These are phyloP conservation scores for Nannoperca obscura DNA, from an alignment of 2,797 vertebrate genomes.

Conservation along the genomic window DNA sequence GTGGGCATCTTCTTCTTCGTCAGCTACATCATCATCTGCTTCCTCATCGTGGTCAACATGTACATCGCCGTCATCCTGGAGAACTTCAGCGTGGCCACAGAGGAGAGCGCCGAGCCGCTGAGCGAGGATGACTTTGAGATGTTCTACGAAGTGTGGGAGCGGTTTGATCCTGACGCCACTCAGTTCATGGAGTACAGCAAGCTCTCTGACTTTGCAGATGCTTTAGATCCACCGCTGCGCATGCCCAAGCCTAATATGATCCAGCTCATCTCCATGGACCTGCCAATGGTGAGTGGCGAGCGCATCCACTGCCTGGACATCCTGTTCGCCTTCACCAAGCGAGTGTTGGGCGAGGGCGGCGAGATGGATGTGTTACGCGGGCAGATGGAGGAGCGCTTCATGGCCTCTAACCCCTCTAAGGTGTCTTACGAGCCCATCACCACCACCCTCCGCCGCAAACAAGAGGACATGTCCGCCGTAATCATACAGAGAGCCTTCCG, in stretches of 20 bases:
- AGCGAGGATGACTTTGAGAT: conserved; percentile 98
- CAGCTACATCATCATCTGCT: conserved; percentile 98
- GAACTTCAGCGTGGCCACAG: conserved; percentile 97
- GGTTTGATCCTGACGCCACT: conserved; percentile 94
- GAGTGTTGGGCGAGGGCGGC: conserved; percentile 93
- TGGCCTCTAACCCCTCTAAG: conserved; percentile 96
- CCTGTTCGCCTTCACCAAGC: conserved; percentile 95
- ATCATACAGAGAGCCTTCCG: conserved; percentile 94
- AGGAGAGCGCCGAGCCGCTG: conserved; percentile 95
- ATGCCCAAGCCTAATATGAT: conserved; percentile 93
- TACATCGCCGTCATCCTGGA: conserved; percentile 97
- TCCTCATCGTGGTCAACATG: conserved; percentile 98
- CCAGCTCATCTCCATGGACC: conserved; percentile 96
- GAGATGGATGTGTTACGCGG: conserved; percentile 94
- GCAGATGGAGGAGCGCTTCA: conserved; percentile 97
- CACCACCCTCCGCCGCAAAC: conserved; percentile 94
- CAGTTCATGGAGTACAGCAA: conserved; percentile 94
- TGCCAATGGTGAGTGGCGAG: conserved; percentile 97
- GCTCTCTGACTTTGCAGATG: conserved; percentile 93
- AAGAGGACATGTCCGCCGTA: conserved; percentile 93
- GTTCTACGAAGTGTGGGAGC: conserved; percentile 99
- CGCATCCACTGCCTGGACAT: conserved; percentile 98
- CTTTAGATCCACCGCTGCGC: conserved; percentile 92
- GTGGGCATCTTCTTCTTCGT: conserved; percentile 96
- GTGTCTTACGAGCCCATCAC: conserved; percentile 98